Base-by-base conservation (phyloP, 2,797 vertebrate genomes). In the Jordanella pulchra region DNA sequence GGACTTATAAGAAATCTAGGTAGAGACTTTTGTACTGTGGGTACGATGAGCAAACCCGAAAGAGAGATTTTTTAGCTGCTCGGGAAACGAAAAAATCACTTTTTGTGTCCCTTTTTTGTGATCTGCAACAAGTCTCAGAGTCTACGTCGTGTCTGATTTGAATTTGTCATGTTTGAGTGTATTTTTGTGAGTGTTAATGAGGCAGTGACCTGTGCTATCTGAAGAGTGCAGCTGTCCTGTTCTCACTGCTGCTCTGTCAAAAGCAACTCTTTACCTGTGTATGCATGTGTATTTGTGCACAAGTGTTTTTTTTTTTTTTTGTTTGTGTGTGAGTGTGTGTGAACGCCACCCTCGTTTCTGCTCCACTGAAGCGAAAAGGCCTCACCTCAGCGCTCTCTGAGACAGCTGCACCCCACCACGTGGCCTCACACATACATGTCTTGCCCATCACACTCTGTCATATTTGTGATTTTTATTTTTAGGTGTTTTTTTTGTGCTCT, bases 201-300 rank as follows among this genome's bases (percentile, higher is more conserved):
- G 85, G 90, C 93, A 92, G 88, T 94, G 94, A 94, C 93, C 93
- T 93, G 93, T 93, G 89, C 91, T 91, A 93, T 92, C 86, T 90
- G 91, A 93, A 91, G 90, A 93, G 84, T 93, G 89, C 93, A 95
- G 93, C 94, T 95, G 92, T 92, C 87, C 86, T 86, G 84, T 82
- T 91, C 84, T 90, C 65, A 30, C 86, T 77, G 76, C 73, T 73
- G 80, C 88, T 93, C 86, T 85, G 87, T 91, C 88, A 89, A 86
- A 87, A 86, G 85, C 80, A 54, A 73, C 87, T 88, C 81, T 91
- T 91, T 92, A 93, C 92, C 92, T 93, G 91, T 72, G 78, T 76
- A 11, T 82, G 78, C 78, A 32, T 84, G 76, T 75, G 72, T 82
- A 64, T 76, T 71, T 79, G 67, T 79, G 54, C 78, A 61, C 69